phyloP scores from a whole-genome alignment of 2,888 invertebrate genomes.

The Dynastes tityus region DNA sequence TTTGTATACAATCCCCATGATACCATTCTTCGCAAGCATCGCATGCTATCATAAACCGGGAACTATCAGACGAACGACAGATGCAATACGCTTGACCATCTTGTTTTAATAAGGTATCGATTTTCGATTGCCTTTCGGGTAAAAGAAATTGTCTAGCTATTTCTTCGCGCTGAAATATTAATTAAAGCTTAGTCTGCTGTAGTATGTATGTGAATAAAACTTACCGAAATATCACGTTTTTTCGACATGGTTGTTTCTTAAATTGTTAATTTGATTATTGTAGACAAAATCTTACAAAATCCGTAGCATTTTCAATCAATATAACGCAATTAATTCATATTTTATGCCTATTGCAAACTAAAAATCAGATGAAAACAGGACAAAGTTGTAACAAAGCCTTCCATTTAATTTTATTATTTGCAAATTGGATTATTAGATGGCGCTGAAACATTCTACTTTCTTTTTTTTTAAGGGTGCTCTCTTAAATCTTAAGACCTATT shows the following conservation, averaged over 20 bases:
- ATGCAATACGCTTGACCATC: conserved; percentile 96
- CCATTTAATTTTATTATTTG: no score
- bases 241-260: conserved; percentile 57
- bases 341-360: no score
- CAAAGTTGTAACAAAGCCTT: no score
- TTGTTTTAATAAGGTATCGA: conserved; percentile 88
- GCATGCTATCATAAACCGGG: conserved; percentile 98
- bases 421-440: no score
- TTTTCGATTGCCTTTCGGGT: conserved; percentile 92
- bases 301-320: no score
- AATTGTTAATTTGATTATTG: not conserved
- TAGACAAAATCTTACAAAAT: no score
- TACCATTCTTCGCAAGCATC: conserved; percentile 99
- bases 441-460: no score
- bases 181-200: conserved; percentile 2
- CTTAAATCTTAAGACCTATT: no score
- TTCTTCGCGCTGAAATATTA: conserved; percentile 82
- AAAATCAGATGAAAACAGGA: no score
- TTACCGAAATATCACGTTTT: conserved; percentile 63
- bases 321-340: no score
- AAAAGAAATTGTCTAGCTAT: conserved; percentile 91
- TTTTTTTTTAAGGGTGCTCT: no score
- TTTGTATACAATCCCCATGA: conserved; percentile 97
- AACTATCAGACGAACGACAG: conserved; percentile 94
- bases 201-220: conserved; percentile 40